Percentiles rank a stretch among this genome's conserved stretches.
phyloP scores from a whole-genome alignment of 2,888 invertebrate genomes.

The Cepaea hortensis region DNA sequence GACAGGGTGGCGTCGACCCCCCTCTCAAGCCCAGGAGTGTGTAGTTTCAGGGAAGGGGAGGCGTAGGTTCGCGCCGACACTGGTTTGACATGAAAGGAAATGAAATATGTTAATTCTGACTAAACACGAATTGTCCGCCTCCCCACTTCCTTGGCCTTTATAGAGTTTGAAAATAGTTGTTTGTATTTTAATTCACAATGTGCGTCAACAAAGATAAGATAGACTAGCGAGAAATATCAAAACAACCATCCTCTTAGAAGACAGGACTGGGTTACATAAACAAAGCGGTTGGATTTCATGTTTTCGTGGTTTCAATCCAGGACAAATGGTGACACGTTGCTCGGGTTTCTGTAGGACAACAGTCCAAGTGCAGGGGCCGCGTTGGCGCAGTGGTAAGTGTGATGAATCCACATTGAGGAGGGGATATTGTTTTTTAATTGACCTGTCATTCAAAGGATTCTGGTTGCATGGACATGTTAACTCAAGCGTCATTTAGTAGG shows the following conservation, averaged over 20 bases:
- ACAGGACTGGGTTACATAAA: neutral
- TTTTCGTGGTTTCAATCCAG: neutral
- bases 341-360: no score
- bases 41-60: conserved; percentile 18
- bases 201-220: neutral
- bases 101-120: conserved; percentile 22
- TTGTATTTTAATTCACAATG: neutral
- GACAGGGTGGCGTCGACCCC: conserved; percentile 35
- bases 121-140: neutral
- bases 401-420: no score
- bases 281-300: neutral
- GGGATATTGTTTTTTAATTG: no score
- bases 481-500: no score
- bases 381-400: no score
- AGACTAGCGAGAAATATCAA: neutral
- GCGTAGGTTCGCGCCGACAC: neutral
- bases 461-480: no score
- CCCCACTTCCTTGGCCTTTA: neutral
- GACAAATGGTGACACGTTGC: neutral
- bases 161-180: neutral
- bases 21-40: conserved; percentile 15
- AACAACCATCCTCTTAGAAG: neutral
- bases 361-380: no score
- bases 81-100: conserved; percentile 5
- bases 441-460: no score